Evolutionary conservation across 2,888 invertebrate species (phyloP), one percentile per base, ranked within the genome.

Genomic region (Aleiodes testaceus): DNA sequence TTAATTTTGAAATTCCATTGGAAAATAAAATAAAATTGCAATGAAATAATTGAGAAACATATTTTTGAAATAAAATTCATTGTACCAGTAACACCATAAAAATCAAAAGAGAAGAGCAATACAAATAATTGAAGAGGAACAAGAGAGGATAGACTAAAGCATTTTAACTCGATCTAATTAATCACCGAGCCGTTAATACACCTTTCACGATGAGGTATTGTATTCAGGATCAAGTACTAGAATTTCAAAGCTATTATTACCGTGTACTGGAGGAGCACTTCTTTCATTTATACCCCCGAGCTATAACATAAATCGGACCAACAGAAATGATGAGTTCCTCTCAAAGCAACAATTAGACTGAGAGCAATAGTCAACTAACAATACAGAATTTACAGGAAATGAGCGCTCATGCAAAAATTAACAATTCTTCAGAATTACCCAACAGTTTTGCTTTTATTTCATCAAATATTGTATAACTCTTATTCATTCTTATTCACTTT

Each of bases 141-240:
- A 20, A 44, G 49, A 16, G 49, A 16, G 14, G 4, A 49, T n/a
- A 2, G 14, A 5, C 42, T 9, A 16, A 14, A 12, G 11, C 45
- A n/a, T 12, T 3, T 52, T 53, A 52, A 77, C 81, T 81, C 79
- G 81, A 79, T 82, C 84, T 81, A 83, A 82, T 83, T 84, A 83
- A 81, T 82, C 82, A 81, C 74, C 81, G 80, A 81, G 72, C 79
- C 77, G 80, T 78, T 79, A 74, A 77, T 78, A 75, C 74, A 69
- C 70, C 36, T 22, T 22, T 63, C 22, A 22, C 45, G 45, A n/a
- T 36, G 5, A 22, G 6, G 20, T 44, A 61, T 61, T 61, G 55
- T 50, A 63, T 42, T 70, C 20, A 6, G 14, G 12, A 47, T 7
- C 14, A 16, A 7, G 47, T 16, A 36, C 36, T 36, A 55, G 16